These are phyloP conservation scores for Pocillopora verrucosa DNA, from an alignment of 64 coral and sea anemone genomes.

Conservation along the genomic window DNA sequence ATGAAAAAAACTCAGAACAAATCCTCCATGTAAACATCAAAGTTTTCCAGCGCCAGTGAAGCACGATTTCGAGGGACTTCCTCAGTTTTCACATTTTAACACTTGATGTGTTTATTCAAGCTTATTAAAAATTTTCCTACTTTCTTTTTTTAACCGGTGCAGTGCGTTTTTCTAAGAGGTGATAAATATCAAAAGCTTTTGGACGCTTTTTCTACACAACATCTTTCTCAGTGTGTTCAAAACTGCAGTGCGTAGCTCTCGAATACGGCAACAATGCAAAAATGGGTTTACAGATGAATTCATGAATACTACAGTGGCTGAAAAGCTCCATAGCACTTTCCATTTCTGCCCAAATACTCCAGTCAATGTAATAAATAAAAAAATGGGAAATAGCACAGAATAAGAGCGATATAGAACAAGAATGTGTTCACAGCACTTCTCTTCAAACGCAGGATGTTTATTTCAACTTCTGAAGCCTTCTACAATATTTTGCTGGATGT, in stretches of 20 bases:
- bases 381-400: background rate
- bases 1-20: too few relatives aligned
- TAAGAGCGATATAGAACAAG: background rate
- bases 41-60: too few relatives aligned
- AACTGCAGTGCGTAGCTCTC: background rate
- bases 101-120: too few relatives aligned
- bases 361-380: background rate
- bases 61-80: too few relatives aligned
- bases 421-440: background rate
- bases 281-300: constrained; percentile 23
- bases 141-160: too few relatives aligned
- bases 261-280: background rate
- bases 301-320: background rate
- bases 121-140: too few relatives aligned
- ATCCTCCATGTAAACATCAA: too few relatives aligned
- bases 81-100: too few relatives aligned
- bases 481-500: background rate
- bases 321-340: background rate
- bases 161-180: too few relatives aligned
- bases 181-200: background rate
- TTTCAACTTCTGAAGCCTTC: background rate
- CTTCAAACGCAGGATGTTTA: background rate
- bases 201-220: background rate
- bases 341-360: background rate
- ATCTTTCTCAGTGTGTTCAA: background rate